Percentiles rank a stretch among this genome's conserved stretches.
Conservation (phyloP, 2,888 invertebrate species). For the Cremastobaeus sp. region DNA sequence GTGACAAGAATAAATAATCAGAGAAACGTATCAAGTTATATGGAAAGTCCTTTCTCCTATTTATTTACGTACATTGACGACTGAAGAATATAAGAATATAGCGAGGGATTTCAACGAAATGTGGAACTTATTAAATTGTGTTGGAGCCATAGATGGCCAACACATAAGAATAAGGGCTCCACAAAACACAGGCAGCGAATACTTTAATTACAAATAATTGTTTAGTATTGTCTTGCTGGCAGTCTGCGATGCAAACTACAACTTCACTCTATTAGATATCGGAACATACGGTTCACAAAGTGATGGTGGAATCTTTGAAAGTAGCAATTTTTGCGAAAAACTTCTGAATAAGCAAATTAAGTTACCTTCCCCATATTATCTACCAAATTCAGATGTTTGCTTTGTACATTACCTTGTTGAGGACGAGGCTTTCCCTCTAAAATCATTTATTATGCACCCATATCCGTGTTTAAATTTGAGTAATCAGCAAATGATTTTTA, state of each 20-base stretch:
- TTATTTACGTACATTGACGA: too few species aligned
- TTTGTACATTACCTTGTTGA: background rate
- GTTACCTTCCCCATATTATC: too few species aligned
- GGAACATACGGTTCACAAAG: slow-evolving; percentile 3
- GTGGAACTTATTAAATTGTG: too few species aligned
- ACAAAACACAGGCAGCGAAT: background rate
- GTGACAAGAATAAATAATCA: too few species aligned
- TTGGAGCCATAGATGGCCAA: too few species aligned
- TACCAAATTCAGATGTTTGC: too few species aligned
- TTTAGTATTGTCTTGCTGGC: slow-evolving; percentile 9
- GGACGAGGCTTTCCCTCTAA: background rate
- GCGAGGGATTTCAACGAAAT: too few species aligned
- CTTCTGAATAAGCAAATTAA: too few species aligned
- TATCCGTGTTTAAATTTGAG: background rate
- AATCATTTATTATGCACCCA: background rate
- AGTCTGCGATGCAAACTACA: slow-evolving; percentile 1
- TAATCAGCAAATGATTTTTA: slow-evolving; percentile 28
- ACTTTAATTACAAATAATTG: slow-evolving; percentile 6
- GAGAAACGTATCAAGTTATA: too few species aligned
- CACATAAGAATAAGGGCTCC: background rate
- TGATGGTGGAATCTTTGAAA: background rate
- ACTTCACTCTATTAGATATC: slow-evolving; percentile 5
- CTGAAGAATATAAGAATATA: too few species aligned
- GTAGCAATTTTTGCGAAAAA: too few species aligned
- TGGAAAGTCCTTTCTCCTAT: too few species aligned